phyloP scores from a whole-genome alignment of 2,888 invertebrate genomes.

The Cloeon dipterum region DNA sequence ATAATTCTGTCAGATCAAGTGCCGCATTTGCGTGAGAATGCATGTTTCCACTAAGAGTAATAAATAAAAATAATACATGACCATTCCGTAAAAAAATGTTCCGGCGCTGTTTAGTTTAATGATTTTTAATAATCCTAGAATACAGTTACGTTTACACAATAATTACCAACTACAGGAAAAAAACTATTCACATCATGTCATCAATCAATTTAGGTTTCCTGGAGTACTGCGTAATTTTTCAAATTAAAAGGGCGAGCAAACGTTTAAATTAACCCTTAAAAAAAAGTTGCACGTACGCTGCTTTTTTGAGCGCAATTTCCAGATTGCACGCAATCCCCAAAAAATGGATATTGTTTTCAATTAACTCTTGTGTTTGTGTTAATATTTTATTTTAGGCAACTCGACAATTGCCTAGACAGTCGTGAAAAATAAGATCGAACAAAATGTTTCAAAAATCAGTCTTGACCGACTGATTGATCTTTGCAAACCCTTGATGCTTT shows the following conservation, averaged over 20 bases:
- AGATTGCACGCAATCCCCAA: constrained; percentile 5
- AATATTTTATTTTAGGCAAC: neutral
- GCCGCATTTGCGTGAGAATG: too few species aligned
- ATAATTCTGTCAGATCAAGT: too few species aligned
- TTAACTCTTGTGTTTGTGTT: too few species aligned
- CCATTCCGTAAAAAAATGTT: too few species aligned
- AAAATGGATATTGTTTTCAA: constrained; percentile 5
- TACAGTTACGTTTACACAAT: neutral
- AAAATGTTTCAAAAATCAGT: too few species aligned
- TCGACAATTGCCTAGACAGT: too few species aligned
- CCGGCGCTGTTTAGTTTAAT: too few species aligned
- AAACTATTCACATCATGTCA: neutral
- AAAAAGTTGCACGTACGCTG: constrained; percentile 2
- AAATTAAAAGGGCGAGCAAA: neutral
- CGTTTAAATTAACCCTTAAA: constrained; percentile 1
- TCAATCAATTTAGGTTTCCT: neutral
- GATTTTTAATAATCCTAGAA: neutral
- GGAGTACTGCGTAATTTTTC: neutral
- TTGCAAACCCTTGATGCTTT: neutral
- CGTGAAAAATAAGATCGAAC: too few species aligned
- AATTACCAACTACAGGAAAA: constrained; percentile 2
- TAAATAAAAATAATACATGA: too few species aligned
- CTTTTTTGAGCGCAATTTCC: constrained; percentile 9
- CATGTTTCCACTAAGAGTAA: too few species aligned
- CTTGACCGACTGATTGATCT: too few species aligned